Evolutionary conservation across 1,140 invertebrate genomes (phyloP).

Genomic region (Drosophila busckii): DNA sequence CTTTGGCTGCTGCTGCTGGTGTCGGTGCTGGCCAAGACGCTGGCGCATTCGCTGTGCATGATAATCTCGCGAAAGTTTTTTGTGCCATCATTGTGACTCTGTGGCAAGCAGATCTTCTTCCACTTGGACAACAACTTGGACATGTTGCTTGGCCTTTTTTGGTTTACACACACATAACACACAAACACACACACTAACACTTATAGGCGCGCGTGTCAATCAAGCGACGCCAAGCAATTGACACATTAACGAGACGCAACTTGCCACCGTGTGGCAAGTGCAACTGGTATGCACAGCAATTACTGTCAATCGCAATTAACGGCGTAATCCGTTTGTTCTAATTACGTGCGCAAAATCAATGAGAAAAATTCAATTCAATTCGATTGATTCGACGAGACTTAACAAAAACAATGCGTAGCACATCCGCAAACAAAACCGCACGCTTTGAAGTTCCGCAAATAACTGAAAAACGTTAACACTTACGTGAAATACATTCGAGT

Average conservation of each 20-base stretch:
- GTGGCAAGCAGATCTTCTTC: conserved; percentile 66
- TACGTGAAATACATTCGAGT: too few species aligned
- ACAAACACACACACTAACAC: too few species aligned
- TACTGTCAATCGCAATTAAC: conserved; percentile 64
- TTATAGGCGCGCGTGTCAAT: conserved; percentile 34
- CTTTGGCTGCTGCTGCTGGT: conserved; percentile 41
- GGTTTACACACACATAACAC: conserved; percentile 5
- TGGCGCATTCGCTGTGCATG: conserved; percentile 46
- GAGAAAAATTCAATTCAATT: conserved; percentile 11
- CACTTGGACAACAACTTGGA: conserved; percentile 51
- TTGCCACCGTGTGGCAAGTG: conserved; percentile 25
- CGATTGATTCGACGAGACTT: conserved; percentile 5
- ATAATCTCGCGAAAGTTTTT: conserved; percentile 57
- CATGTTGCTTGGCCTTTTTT: conserved; percentile 24
- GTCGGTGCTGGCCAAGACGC: conserved; percentile 43
- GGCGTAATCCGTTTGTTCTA: conserved; percentile 74
- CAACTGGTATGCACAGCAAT: conserved; percentile 43
- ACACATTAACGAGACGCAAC: conserved; percentile 55
- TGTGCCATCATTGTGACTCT: conserved; percentile 41
- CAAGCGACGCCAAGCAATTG: conserved; percentile 51
- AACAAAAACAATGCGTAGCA: background rate
- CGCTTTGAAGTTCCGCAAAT: conserved; percentile 48
- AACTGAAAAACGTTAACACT: too few species aligned
- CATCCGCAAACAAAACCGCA: conserved; percentile 13
- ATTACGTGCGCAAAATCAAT: conserved; percentile 67